phyloP scores from a whole-genome alignment of 1,140 invertebrate species.

The Lepidurus couesii region DNA sequence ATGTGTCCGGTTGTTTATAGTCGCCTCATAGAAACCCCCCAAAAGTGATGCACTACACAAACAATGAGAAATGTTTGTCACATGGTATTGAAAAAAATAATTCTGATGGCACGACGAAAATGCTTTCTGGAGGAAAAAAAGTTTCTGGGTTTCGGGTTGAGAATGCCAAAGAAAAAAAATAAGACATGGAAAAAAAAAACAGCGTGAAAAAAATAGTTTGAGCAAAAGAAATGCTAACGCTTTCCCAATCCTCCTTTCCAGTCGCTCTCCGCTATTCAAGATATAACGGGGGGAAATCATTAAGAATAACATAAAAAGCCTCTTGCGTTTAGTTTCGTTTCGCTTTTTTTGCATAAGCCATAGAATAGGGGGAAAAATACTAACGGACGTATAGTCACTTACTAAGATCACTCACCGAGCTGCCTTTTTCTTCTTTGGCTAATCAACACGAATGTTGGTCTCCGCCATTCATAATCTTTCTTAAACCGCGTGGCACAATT shows the following conservation, averaged over 20 bases:
- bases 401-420: neutral
- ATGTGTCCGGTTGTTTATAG: neutral
- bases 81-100: neutral
- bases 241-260: conserved; percentile 9
- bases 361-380: neutral
- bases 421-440: neutral
- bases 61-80: neutral
- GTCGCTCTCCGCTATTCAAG: neutral
- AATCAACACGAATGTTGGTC: neutral
- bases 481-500: neutral
- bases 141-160: neutral
- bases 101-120: neutral
- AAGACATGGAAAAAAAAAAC: neutral
- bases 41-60: neutral
- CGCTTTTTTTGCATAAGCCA: neutral
- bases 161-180: neutral
- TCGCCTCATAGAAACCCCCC: neutral
- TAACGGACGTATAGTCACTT: neutral
- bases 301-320: neutral
- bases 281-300: neutral
- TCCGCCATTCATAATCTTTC: neutral
- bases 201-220: neutral
- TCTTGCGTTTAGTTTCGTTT: neutral
- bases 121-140: neutral
- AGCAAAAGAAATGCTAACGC: neutral